These are phyloP conservation scores for Hypercompe scribonia DNA, from an alignment of 2,888 invertebrate species.

Conservation along the genomic window DNA sequence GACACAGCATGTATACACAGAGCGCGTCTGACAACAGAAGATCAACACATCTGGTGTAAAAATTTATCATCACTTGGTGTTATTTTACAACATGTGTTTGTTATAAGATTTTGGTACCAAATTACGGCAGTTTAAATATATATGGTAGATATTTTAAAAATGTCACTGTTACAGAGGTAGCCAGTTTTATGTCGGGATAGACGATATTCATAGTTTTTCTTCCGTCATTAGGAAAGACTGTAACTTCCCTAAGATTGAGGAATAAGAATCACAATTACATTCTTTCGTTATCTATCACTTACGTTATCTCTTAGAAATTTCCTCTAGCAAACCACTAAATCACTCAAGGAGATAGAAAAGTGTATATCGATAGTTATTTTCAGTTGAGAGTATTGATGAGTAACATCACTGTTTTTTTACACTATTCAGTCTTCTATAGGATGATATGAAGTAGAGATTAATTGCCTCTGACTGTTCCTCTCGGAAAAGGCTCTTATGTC, in stretches of 20 bases:
- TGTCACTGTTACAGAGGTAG: not conserved
- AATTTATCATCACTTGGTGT: not conserved
- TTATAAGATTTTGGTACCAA: not conserved
- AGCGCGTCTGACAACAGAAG: slow-evolving; percentile 54
- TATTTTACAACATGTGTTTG: not conserved
- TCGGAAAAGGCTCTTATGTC: too few species aligned
- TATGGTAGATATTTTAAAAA: not conserved
- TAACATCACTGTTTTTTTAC: too few species aligned
- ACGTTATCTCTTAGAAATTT: not conserved
- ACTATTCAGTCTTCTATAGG: too few species aligned
- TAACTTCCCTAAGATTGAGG: not conserved
- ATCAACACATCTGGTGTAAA: slow-evolving; percentile 8
- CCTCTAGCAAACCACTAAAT: not conserved
- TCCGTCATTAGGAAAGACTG: not conserved
- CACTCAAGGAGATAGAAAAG: not conserved
- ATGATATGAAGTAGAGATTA: too few species aligned
- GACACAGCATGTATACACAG: slow-evolving; percentile 24
- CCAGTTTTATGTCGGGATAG: not conserved
- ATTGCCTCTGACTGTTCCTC: too few species aligned
- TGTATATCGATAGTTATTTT: too few species aligned
- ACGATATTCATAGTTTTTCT: too few species aligned
- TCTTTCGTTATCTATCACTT: not conserved
- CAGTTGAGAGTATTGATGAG: too few species aligned
- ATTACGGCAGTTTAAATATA: not conserved
- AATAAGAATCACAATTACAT: not conserved